Evolutionary conservation across 1,140 invertebrate species (phyloP), one percentile per base, ranked within the genome.

Genomic region (Drosophila setifemur): DNA sequence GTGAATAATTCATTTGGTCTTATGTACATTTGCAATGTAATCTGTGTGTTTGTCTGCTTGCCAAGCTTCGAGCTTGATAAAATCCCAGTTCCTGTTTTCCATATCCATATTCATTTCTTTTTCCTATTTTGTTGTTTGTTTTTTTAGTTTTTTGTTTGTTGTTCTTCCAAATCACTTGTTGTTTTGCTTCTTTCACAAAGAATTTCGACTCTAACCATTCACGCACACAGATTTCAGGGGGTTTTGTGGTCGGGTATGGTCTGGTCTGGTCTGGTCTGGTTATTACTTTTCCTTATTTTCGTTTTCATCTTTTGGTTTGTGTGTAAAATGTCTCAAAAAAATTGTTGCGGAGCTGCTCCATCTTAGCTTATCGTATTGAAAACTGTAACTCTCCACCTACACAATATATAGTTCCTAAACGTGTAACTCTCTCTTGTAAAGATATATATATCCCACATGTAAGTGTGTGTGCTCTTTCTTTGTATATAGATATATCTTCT

Each of bases 61-160:
- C n/a, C n/a, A 85, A 83, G 78, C 79, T 83, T 83, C 63, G 44
- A 83, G 79, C 78, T 83, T 78, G 74, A 78, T 78, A 76, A 85
- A n/a, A 83, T 83, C 78, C 79, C 79, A 83, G 78, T 83, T 85
- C 64, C 69, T 78, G 73, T 77, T 76, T 37, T 63, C 9, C 52
- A 52, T 45, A 31, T 57, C 53, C 2, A n/a, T n/a, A n/a, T n/a
- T n/a, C n/a, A n/a, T n/a, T n/a, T n/a, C n/a, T n/a, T n/a, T n/a
- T n/a, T n/a, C n/a, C n/a, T n/a, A n/a, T 39, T 33, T 54, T 49
- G 25, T 4, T 50, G 26, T 40, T 44, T 14, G 28, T 33, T 55
- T 25, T 28, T 19, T 44, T 64, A 12, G 26, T 19, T 21, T 42
- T 9, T 58, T 23, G n/a, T 60, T 42, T 66, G 21, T 79, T n/a